These are phyloP conservation scores for Drosophila nigromelanica DNA, from an alignment of 1,140 invertebrate species.

Conservation along the genomic window DNA sequence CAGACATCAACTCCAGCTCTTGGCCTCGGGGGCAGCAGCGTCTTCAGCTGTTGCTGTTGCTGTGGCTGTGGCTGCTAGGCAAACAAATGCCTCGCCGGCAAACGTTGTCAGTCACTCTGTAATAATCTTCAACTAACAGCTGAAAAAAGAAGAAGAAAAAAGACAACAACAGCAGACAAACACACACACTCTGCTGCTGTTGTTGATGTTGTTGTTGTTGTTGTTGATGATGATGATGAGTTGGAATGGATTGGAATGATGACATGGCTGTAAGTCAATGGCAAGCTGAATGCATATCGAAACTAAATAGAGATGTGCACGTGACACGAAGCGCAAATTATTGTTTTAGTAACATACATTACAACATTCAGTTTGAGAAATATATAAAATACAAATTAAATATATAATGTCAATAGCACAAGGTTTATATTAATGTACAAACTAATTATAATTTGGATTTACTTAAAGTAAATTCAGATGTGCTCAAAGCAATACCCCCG, in stretches of 20 bases:
- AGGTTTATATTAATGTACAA: no score
- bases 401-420: no score
- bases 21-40: constrained; percentile 9
- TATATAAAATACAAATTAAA: no score
- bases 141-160: constrained; percentile 22
- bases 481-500: no score
- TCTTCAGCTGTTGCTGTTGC: constrained; percentile 28
- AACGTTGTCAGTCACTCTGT: constrained; percentile 61
- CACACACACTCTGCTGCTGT: constrained; percentile 41
- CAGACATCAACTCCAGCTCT: constrained; percentile 9
- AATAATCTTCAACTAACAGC: constrained; percentile 71
- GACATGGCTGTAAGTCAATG: constrained; percentile 66
- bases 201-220: no score
- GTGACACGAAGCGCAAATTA: constrained; percentile 29
- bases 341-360: no score
- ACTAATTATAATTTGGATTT: no score
- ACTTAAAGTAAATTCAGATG: no score
- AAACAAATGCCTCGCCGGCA: constrained; percentile 50
- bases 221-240: constrained; percentile 53
- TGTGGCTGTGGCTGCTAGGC: constrained; percentile 22
- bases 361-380: no score
- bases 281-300: constrained; percentile 39
- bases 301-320: constrained; percentile 35
- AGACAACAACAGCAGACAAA: constrained; percentile 14
- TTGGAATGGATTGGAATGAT: constrained; percentile 37